Evolutionary conservation across 1,140 invertebrate species (phyloP), one percentile per base, ranked within the genome.

Genomic region (Pseudomyrmex cubaensis): DNA sequence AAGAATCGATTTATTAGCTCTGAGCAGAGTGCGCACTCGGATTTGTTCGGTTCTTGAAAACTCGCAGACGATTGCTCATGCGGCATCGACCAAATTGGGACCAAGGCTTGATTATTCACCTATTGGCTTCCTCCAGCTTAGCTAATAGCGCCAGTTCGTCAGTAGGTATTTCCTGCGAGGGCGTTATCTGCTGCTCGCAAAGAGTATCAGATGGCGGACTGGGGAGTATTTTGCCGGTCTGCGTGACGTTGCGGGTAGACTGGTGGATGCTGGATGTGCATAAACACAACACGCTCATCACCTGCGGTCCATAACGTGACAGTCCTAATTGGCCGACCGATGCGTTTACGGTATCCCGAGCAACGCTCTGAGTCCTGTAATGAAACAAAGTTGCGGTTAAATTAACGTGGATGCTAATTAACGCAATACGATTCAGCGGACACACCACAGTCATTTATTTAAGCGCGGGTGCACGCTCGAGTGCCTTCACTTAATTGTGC

Each of bases 101-200:
- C 2, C 63, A 35, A 7, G 35, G 22, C 35, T 80, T 20, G 52
- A 70, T 75, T 57, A 70, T 88, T 92, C 91, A 97, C 96, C 96
- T 96, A 94, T 99, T 99, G 90, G 98, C 98, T 90, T 98, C 98
- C 95, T 99, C 98, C 95, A 99, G 96, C 94, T 98, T 98, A 93
- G 97, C 97, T 90, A 99, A 95, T 75, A 99, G 95, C 95, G 97
- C 96, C 95, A 97, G 95, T 93, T 98, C 97, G 93, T 95, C 94
- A 91, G 94, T 95, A 72, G 94, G 91, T 88, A 93, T 91, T 85
- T 90, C 91, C 89, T 90, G 86, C 78, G 63, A 84, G 66, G 86
- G 67, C 57, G 78, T 84, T 82, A 82, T 82, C 67, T 59, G 82
- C 57, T 89, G 77, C 75, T 87, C 77, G 66, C 84, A 69, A 57